phyloP scores from a whole-genome alignment of 2,888 invertebrate species.

The Apodemia zela region DNA sequence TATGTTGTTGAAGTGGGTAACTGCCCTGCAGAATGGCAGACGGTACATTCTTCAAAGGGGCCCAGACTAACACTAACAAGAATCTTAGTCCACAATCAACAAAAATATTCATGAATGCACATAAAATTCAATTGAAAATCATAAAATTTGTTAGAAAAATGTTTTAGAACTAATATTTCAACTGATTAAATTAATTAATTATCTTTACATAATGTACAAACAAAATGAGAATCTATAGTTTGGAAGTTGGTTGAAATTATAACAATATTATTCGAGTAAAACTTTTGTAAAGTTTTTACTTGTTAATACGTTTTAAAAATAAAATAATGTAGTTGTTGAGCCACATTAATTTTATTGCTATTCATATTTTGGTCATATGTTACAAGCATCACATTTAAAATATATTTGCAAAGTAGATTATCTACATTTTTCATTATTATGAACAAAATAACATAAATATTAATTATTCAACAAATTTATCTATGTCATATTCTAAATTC shows the following conservation, averaged over 20 bases:
- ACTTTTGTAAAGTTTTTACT: background rate
- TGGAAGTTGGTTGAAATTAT: background rate
- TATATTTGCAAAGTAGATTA: constrained; percentile 17
- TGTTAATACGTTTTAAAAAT: background rate
- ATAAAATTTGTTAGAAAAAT: too few relatives aligned
- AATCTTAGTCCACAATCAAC: too few relatives aligned
- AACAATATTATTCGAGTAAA: background rate
- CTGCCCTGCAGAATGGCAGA: too few relatives aligned
- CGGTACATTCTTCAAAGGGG: too few relatives aligned
- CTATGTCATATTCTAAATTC: constrained; percentile 64
- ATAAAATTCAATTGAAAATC: too few relatives aligned
- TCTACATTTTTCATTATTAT: constrained; percentile 8
- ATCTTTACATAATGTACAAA: too few relatives aligned
- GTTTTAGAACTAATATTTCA: too few relatives aligned
- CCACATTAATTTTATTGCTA: background rate
- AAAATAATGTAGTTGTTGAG: background rate
- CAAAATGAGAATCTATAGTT: background rate
- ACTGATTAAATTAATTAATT: too few relatives aligned
- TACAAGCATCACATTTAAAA: constrained; percentile 13
- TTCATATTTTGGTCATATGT: background rate
- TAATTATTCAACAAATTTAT: constrained; percentile 63
- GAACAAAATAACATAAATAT: too few relatives aligned
- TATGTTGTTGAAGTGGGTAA: too few relatives aligned
- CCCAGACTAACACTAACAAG: too few relatives aligned
- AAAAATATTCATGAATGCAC: too few relatives aligned